Base-by-base conservation (phyloP, 2,797 vertebrate genomes). In the Gobionotothen gibberifrons region DNA sequence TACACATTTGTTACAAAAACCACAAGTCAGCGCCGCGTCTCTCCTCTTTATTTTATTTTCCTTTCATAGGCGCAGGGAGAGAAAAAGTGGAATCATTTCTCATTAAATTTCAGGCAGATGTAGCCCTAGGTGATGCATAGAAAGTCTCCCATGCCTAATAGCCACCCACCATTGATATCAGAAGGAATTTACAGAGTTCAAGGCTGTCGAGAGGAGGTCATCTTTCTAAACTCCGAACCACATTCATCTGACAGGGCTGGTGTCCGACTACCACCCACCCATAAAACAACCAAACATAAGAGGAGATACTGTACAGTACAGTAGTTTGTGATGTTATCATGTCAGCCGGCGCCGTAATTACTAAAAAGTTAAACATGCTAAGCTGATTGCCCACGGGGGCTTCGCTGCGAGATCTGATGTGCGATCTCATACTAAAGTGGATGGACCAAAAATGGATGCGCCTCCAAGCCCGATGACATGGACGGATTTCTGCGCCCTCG, bases 121-220 rank as follows among this genome's bases (percentile, higher is more conserved):
- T 94, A 93, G 93, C 94, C 93, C 89, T 92, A 93, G 94, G 94
- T 93, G 89, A 90, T 93, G 89, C 85, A 85, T 89, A 90, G 88
- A 93, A 92, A 90, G 92, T 90, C 92, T 94, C 91, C 92, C 92
- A 92, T 94, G 90, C 93, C 92, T 94, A 93, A 94, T 93, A 92
- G 92, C 90, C 93, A 93, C 91, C 93, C 91, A 93, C 90, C 89
- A 93, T 91, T 93, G 90, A 94, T 93, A 94, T 92, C 90, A 93
- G 87, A 93, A 90, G 89, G 92, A 93, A 94, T 93, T 93, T 93
- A 85, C 90, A 91, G 90, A 89, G 93, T 93, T 92, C 93, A 94
- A 90, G 90, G 93, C 93, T 92, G 91, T 93, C 85, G 83, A 86
- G 81, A 90, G 88, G 91, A 94, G 94, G 94, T 94, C 94, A 94